Evolutionary conservation across 2,888 invertebrate species (phyloP).

Genomic region (Oxystoma pomonae): DNA sequence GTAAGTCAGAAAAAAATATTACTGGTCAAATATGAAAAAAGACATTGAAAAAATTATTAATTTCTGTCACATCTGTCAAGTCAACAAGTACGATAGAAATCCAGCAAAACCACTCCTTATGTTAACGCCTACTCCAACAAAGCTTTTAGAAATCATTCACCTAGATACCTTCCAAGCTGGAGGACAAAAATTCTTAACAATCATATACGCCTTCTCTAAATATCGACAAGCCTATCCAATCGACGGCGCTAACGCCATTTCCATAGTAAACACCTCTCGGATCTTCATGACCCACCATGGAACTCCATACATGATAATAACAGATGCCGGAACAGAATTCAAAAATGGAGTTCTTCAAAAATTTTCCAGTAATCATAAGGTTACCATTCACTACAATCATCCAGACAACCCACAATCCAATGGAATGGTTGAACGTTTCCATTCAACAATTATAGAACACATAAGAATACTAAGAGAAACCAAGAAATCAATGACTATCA

Average conservation of each 20-base stretch:
- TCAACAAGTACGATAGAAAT: no score
- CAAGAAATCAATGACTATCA: no score
- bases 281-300: conserved; percentile 8
- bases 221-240: not conserved
- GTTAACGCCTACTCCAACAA: conserved; percentile 10
- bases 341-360: conserved; percentile 5
- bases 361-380: conserved; percentile 9
- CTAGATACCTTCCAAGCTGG: conserved; percentile 4
- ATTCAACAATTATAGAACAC: conserved; percentile 9
- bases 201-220: conserved; percentile 2
- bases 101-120: no score
- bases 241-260: not conserved
- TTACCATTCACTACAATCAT: conserved; percentile 11
- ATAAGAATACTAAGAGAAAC: no score
- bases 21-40: no score
- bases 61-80: no score
- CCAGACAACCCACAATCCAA: conserved; percentile 14
- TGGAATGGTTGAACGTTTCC: conserved; percentile 8
- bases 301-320: conserved; percentile 7
- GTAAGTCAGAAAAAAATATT: no score
- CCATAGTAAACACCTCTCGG: conserved; percentile 1
- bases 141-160: conserved; percentile 11
- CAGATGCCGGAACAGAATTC: conserved; percentile 13
- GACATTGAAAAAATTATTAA: no score
- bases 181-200: conserved; percentile 5